Conservation (phyloP, 1,140 invertebrate species). For the Akabosia matsudoensis region DNA sequence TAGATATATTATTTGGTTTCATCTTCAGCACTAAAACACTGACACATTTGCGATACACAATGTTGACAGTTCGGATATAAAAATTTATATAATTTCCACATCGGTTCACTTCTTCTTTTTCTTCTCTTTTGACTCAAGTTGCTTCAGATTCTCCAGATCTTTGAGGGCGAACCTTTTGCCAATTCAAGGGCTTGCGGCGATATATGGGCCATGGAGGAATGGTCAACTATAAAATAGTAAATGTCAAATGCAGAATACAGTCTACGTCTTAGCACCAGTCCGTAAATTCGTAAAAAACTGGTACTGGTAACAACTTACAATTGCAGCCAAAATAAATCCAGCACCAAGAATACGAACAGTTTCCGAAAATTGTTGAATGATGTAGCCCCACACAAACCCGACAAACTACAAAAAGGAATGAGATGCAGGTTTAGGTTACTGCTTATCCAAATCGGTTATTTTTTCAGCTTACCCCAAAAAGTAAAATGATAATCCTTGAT, state of each 20-base stretch:
- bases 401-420: constrained; percentile 59
- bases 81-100: constrained; percentile 16
- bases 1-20: no score
- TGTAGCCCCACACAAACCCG: constrained; percentile 86
- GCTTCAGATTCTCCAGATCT: constrained; percentile 37
- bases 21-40: no score
- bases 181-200: constrained; percentile 77
- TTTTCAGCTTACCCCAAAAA: constrained; percentile 69
- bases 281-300: constrained; percentile 24
- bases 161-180: constrained; percentile 71
- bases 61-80: no score
- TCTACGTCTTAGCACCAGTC: background rate
- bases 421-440: background rate
- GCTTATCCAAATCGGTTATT: background rate
- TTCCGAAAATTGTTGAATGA: constrained; percentile 91
- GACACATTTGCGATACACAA: no score
- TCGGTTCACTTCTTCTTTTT: constrained; percentile 48
- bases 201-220: constrained; percentile 93
- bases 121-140: constrained; percentile 34
- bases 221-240: constrained; percentile 60
- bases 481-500: constrained; percentile 80
- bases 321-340: constrained; percentile 78
- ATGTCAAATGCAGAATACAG: background rate
- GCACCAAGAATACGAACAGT: constrained; percentile 88
- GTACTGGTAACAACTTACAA: constrained; percentile 68